phyloP scores from a whole-genome alignment of 2,888 invertebrate species.

The Parnassius orleans region DNA sequence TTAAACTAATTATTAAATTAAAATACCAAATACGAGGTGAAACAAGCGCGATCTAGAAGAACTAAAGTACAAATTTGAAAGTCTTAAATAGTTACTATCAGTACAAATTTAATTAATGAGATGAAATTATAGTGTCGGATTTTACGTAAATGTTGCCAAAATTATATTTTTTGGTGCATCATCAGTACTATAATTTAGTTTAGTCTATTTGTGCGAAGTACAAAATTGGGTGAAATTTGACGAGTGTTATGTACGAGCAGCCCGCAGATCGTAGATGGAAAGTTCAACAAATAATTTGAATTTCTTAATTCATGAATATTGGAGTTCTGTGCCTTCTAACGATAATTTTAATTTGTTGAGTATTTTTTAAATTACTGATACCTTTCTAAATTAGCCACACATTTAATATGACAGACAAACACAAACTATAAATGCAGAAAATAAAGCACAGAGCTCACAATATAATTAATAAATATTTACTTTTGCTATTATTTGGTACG shows the following conservation, averaged over 20 bases:
- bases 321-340: conserved; percentile 13
- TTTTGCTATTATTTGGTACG: conserved; percentile 40
- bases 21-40: conserved; percentile 38
- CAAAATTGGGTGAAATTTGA: conserved; percentile 47
- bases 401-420: no score
- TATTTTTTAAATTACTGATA: no score
- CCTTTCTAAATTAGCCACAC: no score
- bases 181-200: conserved; percentile 62
- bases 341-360: no score
- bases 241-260: conserved; percentile 37
- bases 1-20: conserved; percentile 45
- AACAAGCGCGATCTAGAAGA: conserved; percentile 69
- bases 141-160: conserved; percentile 77
- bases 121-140: conserved; percentile 51
- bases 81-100: conserved; percentile 73
- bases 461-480: conserved; percentile 27
- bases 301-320: conserved; percentile 4
- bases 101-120: conserved; percentile 75
- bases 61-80: conserved; percentile 79
- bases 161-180: conserved; percentile 71
- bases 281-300: conserved; percentile 6
- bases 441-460: conserved; percentile 30
- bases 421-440: no score
- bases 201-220: conserved; percentile 67
- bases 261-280: conserved; percentile 32